A percentile compares a stretch with the other conserved stretches of the same genome.
Evolutionary conservation across 2,113 vertebrate species (phyloP).

Genomic region (Poicephalus meyeri): DNA sequence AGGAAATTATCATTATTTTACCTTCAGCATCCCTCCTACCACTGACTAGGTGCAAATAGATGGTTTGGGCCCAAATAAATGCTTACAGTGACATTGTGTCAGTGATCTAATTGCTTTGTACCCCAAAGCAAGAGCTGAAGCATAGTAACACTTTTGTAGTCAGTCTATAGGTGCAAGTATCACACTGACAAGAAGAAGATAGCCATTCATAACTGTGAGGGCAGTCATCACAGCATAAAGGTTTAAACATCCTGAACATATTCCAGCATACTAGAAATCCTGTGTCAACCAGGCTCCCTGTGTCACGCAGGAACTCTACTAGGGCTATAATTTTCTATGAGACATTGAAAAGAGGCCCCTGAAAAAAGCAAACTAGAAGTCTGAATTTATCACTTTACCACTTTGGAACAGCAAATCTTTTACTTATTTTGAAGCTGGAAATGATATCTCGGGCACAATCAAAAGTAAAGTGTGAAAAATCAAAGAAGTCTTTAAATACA

Average conservation of each 20-base stretch:
- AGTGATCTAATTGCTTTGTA: background rate
- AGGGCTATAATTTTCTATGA: background rate
- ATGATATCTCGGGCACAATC: conserved; percentile 16
- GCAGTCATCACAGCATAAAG: background rate
- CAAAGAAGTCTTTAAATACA: background rate
- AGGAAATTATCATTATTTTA: background rate
- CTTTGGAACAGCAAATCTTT: background rate
- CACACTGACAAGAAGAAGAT: background rate
- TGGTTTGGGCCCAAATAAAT: background rate
- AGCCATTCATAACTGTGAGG: background rate
- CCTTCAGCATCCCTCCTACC: background rate
- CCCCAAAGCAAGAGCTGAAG: background rate
- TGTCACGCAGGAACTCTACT: background rate
- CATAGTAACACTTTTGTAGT: background rate
- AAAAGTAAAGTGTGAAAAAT: conserved; percentile 8
- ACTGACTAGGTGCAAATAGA: background rate
- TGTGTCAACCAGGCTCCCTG: background rate
- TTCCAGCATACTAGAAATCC: background rate
- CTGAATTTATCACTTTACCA: background rate
- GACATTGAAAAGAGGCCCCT: background rate
- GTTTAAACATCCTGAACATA: background rate
- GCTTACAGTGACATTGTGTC: background rate
- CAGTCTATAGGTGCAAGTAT: background rate
- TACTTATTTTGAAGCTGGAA: background rate
- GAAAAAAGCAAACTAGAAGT: background rate